Percentiles rank a stretch among this genome's conserved stretches.
Evolutionary conservation across 2,888 invertebrate species (phyloP).

Genomic region (Ecliptopera silaceata): DNA sequence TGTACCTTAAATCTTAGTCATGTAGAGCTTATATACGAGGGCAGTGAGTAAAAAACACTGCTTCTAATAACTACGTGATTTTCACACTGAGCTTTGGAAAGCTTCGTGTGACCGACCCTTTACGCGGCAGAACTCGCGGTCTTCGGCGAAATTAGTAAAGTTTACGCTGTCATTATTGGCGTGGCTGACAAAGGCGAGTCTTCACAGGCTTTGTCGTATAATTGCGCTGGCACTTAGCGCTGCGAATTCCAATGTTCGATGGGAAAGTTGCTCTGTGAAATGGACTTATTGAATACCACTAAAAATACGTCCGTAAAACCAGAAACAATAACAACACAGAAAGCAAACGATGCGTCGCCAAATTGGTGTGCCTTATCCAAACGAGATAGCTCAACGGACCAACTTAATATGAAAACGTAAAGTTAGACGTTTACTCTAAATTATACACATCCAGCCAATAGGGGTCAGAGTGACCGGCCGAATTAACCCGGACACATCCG

Average conservation of each 20-base stretch:
- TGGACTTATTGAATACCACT: conserved; percentile 25
- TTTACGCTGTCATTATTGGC: conserved; percentile 71
- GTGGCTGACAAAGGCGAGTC: conserved; percentile 62
- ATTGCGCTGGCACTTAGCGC: conserved; percentile 50
- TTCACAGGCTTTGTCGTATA: conserved; percentile 58
- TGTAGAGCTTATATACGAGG: background rate
- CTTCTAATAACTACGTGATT: background rate
- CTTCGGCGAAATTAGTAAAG: conserved; percentile 71
- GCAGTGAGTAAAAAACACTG: background rate
- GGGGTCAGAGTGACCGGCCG: conserved; percentile 52
- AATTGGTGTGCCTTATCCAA: conserved; percentile 25
- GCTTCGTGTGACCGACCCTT: conserved; percentile 5
- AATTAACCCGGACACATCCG: conserved; percentile 54
- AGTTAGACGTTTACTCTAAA: conserved; percentile 39
- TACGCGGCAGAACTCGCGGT: conserved; percentile 43
- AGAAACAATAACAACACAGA: background rate
- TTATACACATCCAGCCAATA: conserved; percentile 45
- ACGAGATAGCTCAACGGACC: conserved; percentile 25
- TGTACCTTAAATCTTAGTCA: no score
- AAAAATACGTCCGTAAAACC: background rate
- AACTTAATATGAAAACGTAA: conserved; percentile 32
- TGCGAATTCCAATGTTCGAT: conserved; percentile 26
- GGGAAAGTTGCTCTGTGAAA: conserved; percentile 25
- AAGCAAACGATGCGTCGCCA: conserved; percentile 4
- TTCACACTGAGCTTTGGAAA: background rate